Conservation (phyloP, 2,888 invertebrate genomes). For the Caenorhabditis panamensis region DNA sequence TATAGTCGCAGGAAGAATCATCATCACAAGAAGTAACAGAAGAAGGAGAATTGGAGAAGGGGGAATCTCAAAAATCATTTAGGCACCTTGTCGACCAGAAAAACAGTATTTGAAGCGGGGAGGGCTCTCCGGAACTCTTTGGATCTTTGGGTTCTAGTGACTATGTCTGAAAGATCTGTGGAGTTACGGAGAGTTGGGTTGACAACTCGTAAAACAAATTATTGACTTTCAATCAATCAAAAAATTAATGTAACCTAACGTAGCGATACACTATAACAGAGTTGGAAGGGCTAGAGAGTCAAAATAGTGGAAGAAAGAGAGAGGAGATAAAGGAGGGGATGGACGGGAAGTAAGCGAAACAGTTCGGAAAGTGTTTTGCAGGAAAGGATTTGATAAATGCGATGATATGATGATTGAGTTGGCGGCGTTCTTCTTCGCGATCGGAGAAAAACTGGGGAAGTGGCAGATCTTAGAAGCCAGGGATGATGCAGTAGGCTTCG, state of each 20-base stretch:
- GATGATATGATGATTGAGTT: conserved; percentile 49
- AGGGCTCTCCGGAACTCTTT: background rate
- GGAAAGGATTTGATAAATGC: conserved; percentile 29
- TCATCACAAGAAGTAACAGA: conserved; percentile 41
- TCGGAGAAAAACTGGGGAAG: conserved; percentile 26
- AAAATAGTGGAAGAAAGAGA: conserved; percentile 17
- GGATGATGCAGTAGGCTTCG: conserved; percentile 93
- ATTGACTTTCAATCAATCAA: conserved; percentile 33
- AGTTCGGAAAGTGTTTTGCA: conserved; percentile 57
- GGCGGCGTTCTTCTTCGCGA: conserved; percentile 38
- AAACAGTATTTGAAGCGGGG: conserved; percentile 14
- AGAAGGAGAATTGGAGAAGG: conserved; percentile 43
- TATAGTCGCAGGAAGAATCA: conserved; percentile 30
- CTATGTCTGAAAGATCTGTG: conserved; percentile 12
- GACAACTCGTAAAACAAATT: conserved; percentile 56
- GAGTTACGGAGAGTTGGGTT: conserved; percentile 35
- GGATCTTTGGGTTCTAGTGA: background rate
- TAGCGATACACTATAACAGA: conserved; percentile 23
- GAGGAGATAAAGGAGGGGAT: conserved; percentile 20
- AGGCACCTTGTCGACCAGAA: conserved; percentile 65
- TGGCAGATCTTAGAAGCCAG: conserved; percentile 83
- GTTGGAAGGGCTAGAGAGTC: background rate
- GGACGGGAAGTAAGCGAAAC: conserved; percentile 55
- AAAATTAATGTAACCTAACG: conserved; percentile 33
- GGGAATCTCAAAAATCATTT: conserved; percentile 37